These are phyloP conservation scores for Stigmatopora argus DNA, from an alignment of 2,113 vertebrate species.

Conservation along the genomic window DNA sequence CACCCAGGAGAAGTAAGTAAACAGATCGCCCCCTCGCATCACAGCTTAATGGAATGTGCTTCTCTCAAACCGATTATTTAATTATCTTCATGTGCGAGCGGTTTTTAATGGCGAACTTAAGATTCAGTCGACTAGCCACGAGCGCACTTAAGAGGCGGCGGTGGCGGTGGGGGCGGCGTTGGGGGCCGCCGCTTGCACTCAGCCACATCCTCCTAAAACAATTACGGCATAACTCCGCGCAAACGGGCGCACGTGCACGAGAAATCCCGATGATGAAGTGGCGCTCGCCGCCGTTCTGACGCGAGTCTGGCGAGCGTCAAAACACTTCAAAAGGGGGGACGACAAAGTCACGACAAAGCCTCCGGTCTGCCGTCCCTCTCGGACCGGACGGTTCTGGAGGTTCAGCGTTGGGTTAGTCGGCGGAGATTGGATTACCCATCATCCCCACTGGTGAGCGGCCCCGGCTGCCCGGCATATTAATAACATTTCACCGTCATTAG, in stretches of 20 bases:
- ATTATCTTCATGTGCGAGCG: constrained; percentile 60
- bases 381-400: constrained; percentile 46
- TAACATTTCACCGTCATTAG: constrained; percentile 71
- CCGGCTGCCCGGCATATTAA: constrained; percentile 73
- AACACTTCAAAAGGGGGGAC: constrained; percentile 54
- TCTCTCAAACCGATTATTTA: constrained; percentile 51
- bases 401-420: constrained; percentile 68
- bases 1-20: neutral
- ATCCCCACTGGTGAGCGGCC: constrained; percentile 63
- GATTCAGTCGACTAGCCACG: constrained; percentile 54
- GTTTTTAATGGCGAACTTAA: constrained; percentile 52
- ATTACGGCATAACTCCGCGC: constrained; percentile 43
- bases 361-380: constrained; percentile 41
- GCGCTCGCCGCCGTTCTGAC: constrained; percentile 34
- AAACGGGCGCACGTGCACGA: constrained; percentile 46
- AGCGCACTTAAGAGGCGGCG: constrained; percentile 42
- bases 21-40: constrained; percentile 1
- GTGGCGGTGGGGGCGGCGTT: neutral
- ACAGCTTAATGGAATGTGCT: constrained; percentile 33
- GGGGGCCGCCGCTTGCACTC: constrained; percentile 1
- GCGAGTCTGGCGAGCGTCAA: constrained; percentile 58
- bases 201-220: constrained; percentile 49
- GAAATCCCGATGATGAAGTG: constrained; percentile 49
- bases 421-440: constrained; percentile 68
- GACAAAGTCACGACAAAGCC: constrained; percentile 40